Conservation (phyloP, 2,888 invertebrate genomes). For the Peribatodes rhomboidaria region DNA sequence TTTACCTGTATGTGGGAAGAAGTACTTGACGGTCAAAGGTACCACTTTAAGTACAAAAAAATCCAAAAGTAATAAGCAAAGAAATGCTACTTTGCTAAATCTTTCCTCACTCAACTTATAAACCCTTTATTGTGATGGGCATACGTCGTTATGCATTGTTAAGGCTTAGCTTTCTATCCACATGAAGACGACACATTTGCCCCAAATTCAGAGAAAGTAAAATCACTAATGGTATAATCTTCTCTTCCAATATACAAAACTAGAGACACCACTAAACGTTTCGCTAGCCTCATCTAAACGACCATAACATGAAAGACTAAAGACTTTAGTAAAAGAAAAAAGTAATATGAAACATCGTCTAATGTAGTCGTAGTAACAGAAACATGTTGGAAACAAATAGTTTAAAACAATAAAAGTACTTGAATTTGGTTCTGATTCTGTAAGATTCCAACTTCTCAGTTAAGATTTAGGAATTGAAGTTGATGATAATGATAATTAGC, state of each 20-base stretch:
- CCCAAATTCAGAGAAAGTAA: conserved; percentile 17
- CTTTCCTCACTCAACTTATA: conserved; percentile 1
- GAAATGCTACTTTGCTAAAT: not conserved
- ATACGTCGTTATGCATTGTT: conserved; percentile 16
- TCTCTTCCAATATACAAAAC: not conserved
- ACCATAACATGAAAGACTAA: no score
- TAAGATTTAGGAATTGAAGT: no score
- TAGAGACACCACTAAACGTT: not conserved
- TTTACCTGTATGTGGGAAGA: no score
- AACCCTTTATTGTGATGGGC: conserved; percentile 7
- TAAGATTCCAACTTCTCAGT: not conserved
- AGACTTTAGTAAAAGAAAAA: not conserved
- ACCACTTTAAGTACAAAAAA: no score
- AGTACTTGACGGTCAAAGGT: no score
- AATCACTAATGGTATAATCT: not conserved
- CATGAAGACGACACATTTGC: not conserved
- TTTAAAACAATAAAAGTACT: not conserved
- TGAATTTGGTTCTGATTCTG: no score
- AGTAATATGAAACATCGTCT: no score
- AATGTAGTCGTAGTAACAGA: no score
- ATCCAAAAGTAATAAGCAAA: no score
- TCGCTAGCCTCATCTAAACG: not conserved
- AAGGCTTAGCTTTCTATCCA: conserved; percentile 6
- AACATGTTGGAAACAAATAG: no score
- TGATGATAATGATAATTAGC: conserved; percentile 1